Evolutionary conservation across 1,140 invertebrate species (phyloP).

Genomic region (Drosophila grimshawi): DNA sequence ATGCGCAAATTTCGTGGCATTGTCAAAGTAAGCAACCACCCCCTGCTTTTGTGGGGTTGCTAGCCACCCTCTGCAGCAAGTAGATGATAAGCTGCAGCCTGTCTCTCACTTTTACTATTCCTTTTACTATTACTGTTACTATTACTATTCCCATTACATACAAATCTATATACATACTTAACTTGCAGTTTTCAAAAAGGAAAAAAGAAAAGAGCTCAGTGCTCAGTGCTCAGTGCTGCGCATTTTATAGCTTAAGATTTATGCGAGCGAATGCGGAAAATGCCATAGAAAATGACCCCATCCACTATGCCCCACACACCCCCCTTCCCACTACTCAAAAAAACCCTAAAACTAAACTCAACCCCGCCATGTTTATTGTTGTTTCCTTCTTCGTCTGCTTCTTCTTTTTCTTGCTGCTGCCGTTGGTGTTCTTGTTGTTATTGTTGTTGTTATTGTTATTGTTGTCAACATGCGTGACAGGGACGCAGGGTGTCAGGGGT

Average conservation of each 20-base stretch:
- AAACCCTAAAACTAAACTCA: not conserved
- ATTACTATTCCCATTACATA: too few relatives aligned
- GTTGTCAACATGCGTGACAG: slow-evolving; percentile 37
- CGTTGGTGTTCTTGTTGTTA: not conserved
- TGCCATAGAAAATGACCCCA: slow-evolving; percentile 46
- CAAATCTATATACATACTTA: not conserved
- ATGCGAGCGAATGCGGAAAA: slow-evolving; percentile 74
- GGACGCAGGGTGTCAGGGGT: slow-evolving; percentile 15
- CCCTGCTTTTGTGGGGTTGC: not conserved
- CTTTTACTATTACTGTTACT: too few relatives aligned
- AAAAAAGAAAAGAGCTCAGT: slow-evolving; percentile 11
- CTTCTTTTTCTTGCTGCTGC: not conserved
- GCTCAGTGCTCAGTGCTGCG: slow-evolving; percentile 56
- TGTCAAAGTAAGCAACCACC: not conserved
- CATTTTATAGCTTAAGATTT: slow-evolving; percentile 75
- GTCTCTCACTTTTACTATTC: not conserved
- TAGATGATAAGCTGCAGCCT: slow-evolving; percentile 21
- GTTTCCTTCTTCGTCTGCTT: not conserved
- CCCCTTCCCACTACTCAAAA: not conserved
- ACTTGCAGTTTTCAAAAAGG: not conserved
- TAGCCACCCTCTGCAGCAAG: not conserved
- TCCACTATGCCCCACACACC: not conserved
- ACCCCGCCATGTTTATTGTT: slow-evolving; percentile 8
- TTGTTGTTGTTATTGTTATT: slow-evolving; percentile 10
- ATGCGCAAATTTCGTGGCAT: slow-evolving; percentile 21